Base-by-base conservation (phyloP, 2,888 invertebrate species). In the Trichogramma evanescens region DNA sequence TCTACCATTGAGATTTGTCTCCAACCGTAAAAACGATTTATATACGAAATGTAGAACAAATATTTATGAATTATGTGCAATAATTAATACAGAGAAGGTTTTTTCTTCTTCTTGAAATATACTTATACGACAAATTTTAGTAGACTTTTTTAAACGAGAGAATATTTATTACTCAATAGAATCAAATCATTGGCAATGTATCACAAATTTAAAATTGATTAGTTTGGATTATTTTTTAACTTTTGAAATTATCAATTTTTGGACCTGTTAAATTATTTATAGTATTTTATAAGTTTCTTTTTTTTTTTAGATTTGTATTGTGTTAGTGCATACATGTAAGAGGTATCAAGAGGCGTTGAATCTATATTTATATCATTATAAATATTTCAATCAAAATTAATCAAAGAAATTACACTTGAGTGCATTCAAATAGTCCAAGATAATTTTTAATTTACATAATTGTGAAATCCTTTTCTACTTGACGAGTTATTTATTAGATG, bases 31-130 rank as follows among this genome's bases (percentile, higher is more conserved):
- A 64, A 59, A 59, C 61, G 59, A 57, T 64, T 64, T 61, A 52
- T 61, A 59, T 59, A 59, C 51, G 53, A 54, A 60, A 54, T 40
- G 44, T 42, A 48, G 10, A 56, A 56, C 48, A 51, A 58, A 57
- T 39, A 59, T 59, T 13, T 53, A 58, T 54, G 56, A 64, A 64
- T 59, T 49, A 64, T 64, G 64, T 64, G 64, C 62, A 64, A 64
- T 64, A 64, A 59, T 40, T 41, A 64, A 59, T 61, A 41, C 55
- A 60, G 56, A 62, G n/a, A 55, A 55, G 62, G 56, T 7, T 60
- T 62, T 60, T 49, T 62, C 60, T 58, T 54, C 62, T 64, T 64
- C 64, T 64, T 61, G 39, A 61, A 59, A 62, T 56, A 60, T 26
- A 26, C 26, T 26, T 26, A 26, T 62, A 64, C 38, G 50, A 63